phyloP scores from a whole-genome alignment of 2,113 vertebrate species.

The Cynopterus brachyotis region DNA sequence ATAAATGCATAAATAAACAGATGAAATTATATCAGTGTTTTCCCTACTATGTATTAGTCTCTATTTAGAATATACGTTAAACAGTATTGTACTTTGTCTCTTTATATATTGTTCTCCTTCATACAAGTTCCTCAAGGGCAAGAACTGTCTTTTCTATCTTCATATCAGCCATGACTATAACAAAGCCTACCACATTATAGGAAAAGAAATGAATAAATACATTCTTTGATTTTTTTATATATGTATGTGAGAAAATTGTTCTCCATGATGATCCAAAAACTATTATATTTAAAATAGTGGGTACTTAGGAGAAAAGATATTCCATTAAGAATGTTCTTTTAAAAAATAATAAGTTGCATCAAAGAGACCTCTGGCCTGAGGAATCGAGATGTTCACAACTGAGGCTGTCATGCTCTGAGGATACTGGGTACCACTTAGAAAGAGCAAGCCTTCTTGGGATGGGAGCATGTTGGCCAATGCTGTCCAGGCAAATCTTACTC shows the following conservation, averaged over 20 bases:
- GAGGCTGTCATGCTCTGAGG: background rate
- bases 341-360: background rate
- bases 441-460: background rate
- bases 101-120: background rate
- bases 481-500: background rate
- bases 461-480: background rate
- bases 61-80: background rate
- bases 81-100: background rate
- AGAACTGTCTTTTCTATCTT: background rate
- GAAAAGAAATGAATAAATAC: background rate
- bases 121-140: background rate
- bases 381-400: background rate
- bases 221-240: background rate
- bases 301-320: background rate
- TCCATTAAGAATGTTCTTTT: background rate
- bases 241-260: background rate
- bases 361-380: background rate
- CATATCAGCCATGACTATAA: background rate
- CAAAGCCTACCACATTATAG: background rate
- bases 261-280: background rate
- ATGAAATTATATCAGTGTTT: background rate
- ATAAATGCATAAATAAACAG: constrained; percentile 14
- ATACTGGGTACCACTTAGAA: background rate
- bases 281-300: background rate
- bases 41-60: background rate